These are phyloP conservation scores for Lucilia cuprina DNA, from an alignment of 1,140 invertebrate genomes.

Conservation along the genomic window DNA sequence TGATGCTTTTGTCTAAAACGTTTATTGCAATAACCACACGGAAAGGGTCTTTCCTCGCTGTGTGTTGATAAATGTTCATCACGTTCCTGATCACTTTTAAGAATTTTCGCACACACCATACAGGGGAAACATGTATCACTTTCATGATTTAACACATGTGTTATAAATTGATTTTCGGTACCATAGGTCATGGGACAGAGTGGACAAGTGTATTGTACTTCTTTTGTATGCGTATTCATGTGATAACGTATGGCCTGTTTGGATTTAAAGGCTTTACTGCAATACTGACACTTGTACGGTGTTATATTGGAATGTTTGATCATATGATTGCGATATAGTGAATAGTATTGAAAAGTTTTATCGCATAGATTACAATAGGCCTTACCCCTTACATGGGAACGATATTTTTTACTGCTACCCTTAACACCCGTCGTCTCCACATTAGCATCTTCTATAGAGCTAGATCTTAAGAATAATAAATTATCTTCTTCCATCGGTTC, in stretches of 20 bases:
- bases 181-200: slow-evolving; percentile 61
- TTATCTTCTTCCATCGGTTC: not conserved
- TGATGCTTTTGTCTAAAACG: slow-evolving; percentile 36
- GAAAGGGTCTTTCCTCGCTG: slow-evolving; percentile 62
- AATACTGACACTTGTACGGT: slow-evolving; percentile 64
- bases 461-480: not conserved
- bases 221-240: slow-evolving; percentile 67
- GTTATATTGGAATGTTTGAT: slow-evolving; percentile 59
- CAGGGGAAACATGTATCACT: slow-evolving; percentile 36
- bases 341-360: slow-evolving; percentile 40
- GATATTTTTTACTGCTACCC: slow-evolving; percentile 7
- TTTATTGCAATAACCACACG: slow-evolving; percentile 60
- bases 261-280: slow-evolving; percentile 67
- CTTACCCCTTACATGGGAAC: slow-evolving; percentile 35
- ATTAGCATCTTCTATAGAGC: not conserved
- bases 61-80: slow-evolving; percentile 56
- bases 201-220: slow-evolving; percentile 66
- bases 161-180: slow-evolving; percentile 34
- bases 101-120: slow-evolving; percentile 38
- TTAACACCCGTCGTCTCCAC: not conserved
- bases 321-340: slow-evolving; percentile 42
- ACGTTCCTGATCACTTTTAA: slow-evolving; percentile 15
- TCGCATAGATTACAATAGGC: slow-evolving; percentile 38
- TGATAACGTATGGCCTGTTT: slow-evolving; percentile 63
- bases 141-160: slow-evolving; percentile 38